Conservation (phyloP, 1,140 invertebrate genomes). For the Dendroctonus valens region DNA sequence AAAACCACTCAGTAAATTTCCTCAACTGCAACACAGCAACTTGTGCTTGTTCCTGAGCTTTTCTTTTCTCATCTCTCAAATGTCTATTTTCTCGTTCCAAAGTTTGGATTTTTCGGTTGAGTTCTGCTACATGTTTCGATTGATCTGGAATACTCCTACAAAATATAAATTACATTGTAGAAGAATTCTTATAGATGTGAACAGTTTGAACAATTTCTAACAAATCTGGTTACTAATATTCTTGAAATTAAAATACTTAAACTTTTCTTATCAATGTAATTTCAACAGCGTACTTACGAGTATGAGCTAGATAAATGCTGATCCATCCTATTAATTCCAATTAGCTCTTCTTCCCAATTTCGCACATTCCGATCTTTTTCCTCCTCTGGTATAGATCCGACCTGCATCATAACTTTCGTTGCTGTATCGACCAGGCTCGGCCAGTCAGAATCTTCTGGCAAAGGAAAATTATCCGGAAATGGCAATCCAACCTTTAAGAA, state of each 20-base stretch:
- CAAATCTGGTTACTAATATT: no score
- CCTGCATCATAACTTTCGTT: conserved; percentile 67
- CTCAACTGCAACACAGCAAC: conserved; percentile 84
- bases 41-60: conserved; percentile 84
- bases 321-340: conserved; percentile 17
- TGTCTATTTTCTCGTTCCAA: conserved; percentile 73
- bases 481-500: conserved; percentile 26
- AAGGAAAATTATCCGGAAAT: conserved; percentile 50
- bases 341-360: conserved; percentile 44
- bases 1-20: conserved; percentile 92
- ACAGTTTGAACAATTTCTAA: no score
- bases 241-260: no score
- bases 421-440: conserved; percentile 74
- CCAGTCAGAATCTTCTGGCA: conserved; percentile 73
- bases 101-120: conserved; percentile 64
- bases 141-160: conserved; percentile 56
- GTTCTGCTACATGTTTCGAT: conserved; percentile 61
- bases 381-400: conserved; percentile 40
- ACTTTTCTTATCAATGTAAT: background rate
- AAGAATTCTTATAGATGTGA: background rate
- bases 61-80: conserved; percentile 79
- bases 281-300: conserved; percentile 43
- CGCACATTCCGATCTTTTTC: conserved; percentile 29
- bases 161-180: background rate
- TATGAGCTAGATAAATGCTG: conserved; percentile 47